These are phyloP conservation scores for Psittacula derbiana DNA, from an alignment of 2,797 vertebrate species.

Conservation along the genomic window DNA sequence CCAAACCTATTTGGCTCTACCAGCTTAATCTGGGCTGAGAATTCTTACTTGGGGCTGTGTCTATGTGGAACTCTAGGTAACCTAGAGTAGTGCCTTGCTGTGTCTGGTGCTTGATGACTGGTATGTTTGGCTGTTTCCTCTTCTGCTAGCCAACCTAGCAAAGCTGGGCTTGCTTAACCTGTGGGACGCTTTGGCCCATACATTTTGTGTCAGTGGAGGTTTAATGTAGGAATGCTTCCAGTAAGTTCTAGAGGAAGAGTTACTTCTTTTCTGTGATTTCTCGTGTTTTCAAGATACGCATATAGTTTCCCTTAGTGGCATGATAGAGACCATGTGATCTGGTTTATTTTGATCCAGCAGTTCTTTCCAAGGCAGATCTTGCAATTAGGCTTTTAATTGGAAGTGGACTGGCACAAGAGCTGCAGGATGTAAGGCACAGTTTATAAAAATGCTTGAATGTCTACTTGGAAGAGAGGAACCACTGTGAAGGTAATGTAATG, in stretches of 20 bases:
- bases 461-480: neutral
- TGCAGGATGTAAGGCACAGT: neutral
- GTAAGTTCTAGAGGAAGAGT: neutral
- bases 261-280: neutral
- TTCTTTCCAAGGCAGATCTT: neutral
- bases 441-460: neutral
- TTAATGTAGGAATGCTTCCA: neutral
- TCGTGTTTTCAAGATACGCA: neutral
- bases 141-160: neutral
- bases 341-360: slow-evolving; percentile 26
- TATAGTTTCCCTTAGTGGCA: neutral
- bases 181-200: fast-evolving
- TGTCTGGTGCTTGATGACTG: fast-evolving
- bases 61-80: neutral
- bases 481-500: neutral
- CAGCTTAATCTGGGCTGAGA: neutral
- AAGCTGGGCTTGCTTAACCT: neutral
- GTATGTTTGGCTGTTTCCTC: neutral
- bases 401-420: neutral
- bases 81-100: neutral
- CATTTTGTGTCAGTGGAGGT: neutral
- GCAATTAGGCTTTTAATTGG: slow-evolving; percentile 31
- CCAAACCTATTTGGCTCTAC: neutral
- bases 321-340: neutral
- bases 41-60: neutral